Evolutionary conservation across 35 echinoderm and acorn worm species (phyloP).

Genomic region (Amphiura filiformis): DNA sequence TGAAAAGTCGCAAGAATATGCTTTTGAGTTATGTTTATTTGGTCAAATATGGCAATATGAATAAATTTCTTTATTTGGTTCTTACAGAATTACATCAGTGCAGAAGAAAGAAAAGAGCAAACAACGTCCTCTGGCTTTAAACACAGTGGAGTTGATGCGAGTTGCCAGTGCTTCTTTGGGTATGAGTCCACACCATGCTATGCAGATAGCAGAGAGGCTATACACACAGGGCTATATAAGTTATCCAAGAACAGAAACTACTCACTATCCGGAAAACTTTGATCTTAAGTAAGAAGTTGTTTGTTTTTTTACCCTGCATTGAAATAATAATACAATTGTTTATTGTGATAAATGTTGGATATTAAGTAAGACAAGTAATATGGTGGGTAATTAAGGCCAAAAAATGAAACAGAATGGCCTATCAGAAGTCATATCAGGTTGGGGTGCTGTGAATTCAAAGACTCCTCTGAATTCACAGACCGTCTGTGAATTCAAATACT

Average conservation of each 20-base stretch:
- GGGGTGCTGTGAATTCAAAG: too few species aligned
- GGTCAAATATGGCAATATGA: too few species aligned
- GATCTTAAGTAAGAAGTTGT: conserved; percentile 84
- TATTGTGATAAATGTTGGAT: background rate
- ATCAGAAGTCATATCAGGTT: too few species aligned
- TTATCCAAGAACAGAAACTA: conserved; percentile 93
- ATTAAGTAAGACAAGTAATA: background rate
- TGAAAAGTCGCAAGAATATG: too few species aligned
- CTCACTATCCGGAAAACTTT: conserved; percentile 86
- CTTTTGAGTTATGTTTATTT: too few species aligned
- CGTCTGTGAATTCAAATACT: too few species aligned
- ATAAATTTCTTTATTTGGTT: too few species aligned
- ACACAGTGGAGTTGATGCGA: conserved; percentile 93
- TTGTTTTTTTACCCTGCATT: background rate
- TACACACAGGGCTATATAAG: conserved; percentile 98
- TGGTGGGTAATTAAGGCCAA: background rate
- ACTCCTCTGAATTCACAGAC: too few species aligned
- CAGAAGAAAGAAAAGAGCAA: conserved; percentile 81
- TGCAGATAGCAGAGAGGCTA: conserved; percentile 95
- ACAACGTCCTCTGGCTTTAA: conserved; percentile 84
- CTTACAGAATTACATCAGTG: conserved; percentile 65
- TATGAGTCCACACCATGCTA: conserved; percentile 97
- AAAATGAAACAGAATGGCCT: too few species aligned
- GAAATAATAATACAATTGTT: too few species aligned
- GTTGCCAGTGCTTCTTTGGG: conserved; percentile 83